Conservation (phyloP, 2,888 invertebrate species). For the Sycophila texana region DNA sequence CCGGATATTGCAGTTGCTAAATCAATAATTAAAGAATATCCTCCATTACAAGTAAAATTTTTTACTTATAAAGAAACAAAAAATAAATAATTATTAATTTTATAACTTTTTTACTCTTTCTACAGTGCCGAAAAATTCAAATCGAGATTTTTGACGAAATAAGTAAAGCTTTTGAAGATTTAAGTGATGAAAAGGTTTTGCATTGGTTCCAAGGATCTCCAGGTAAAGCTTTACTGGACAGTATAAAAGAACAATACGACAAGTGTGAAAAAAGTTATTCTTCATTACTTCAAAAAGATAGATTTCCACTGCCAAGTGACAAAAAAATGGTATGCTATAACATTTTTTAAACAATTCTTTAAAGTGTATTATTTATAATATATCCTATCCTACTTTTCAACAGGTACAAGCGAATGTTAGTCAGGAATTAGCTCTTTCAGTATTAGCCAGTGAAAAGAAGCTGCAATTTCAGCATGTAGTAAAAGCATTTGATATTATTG, state of each 20-base stretch:
- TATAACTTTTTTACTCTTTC: conserved; percentile 11
- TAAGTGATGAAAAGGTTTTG: conserved; percentile 56
- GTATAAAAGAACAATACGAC: conserved; percentile 57
- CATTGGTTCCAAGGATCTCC: conserved; percentile 62
- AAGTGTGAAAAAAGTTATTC: conserved; percentile 59
- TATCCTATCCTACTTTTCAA: conserved; percentile 41
- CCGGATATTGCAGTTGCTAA: conserved; percentile 60
- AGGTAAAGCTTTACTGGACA: conserved; percentile 59
- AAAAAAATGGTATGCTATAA: conserved; percentile 57
- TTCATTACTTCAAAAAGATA: conserved; percentile 58
- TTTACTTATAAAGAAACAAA: not conserved
- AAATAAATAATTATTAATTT: not conserved
- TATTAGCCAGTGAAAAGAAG: conserved; percentile 59
- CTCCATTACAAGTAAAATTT: conserved; percentile 61
- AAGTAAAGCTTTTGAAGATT: conserved; percentile 47
- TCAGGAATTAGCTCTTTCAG: conserved; percentile 65
- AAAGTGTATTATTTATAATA: not conserved
- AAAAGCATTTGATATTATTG: conserved; percentile 61
- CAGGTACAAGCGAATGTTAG: conserved; percentile 64
- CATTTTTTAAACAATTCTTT: conserved; percentile 9
- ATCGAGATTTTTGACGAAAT: conserved; percentile 63
- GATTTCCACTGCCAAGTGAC: conserved; percentile 48
- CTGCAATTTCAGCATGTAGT: conserved; percentile 64
- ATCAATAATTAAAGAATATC: conserved; percentile 62
- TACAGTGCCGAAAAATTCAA: conserved; percentile 63